Evolutionary conservation across 2,888 invertebrate genomes (phyloP).

Genomic region (Netelia fuscicornis): DNA sequence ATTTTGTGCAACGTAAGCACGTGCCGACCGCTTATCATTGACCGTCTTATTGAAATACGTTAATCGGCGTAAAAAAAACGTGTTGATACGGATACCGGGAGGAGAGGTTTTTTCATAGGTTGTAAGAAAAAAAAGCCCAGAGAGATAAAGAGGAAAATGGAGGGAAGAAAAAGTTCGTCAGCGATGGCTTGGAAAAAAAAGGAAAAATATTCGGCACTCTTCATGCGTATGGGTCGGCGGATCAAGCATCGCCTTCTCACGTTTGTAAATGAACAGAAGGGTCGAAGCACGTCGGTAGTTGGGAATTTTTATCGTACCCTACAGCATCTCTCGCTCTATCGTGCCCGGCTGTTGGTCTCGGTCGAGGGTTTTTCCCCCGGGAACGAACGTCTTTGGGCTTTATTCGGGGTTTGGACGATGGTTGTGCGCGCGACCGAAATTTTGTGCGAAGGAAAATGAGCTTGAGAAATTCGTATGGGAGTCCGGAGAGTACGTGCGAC

Average conservation of each 20-base stretch:
- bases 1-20: not conserved
- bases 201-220: slow-evolving; percentile 44
- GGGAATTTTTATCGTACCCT: slow-evolving; percentile 68
- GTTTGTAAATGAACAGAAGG: slow-evolving; percentile 67
- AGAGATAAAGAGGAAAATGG: not conserved
- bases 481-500: slow-evolving; percentile 52
- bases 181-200: slow-evolving; percentile 15
- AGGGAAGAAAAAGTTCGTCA: slow-evolving; percentile 14
- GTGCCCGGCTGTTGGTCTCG: slow-evolving; percentile 13
- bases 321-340: slow-evolving; percentile 35
- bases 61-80: not conserved
- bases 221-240: slow-evolving; percentile 50
- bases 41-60: not conserved
- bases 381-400: slow-evolving; percentile 57
- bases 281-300: slow-evolving; percentile 53
- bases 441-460: slow-evolving; percentile 53
- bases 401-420: slow-evolving; percentile 43
- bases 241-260: slow-evolving; percentile 66
- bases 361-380: slow-evolving; percentile 40
- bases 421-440: slow-evolving; percentile 42
- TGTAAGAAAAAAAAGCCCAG: not conserved
- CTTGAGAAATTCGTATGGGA: slow-evolving; percentile 49
- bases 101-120: not conserved
- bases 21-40: not conserved
- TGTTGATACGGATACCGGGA: not conserved